These are phyloP conservation scores for Ctenopoma multispine DNA, from an alignment of 2,797 vertebrate species.

Conservation along the genomic window DNA sequence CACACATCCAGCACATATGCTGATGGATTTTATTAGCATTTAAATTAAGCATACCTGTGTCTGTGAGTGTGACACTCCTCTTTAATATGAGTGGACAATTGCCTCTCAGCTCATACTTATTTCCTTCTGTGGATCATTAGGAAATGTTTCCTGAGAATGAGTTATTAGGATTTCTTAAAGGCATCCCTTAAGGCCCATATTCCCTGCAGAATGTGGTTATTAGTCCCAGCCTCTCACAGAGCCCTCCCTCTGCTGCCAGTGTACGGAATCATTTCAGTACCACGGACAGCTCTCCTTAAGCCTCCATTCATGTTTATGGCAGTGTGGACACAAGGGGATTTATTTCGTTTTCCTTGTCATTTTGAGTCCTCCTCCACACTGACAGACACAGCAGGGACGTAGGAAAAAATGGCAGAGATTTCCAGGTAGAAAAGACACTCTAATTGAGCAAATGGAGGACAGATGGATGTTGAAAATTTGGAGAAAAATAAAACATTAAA, in stretches of 20 bases:
- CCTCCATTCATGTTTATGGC: constrained; percentile 36
- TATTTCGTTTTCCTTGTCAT: constrained; percentile 23
- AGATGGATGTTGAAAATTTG: background rate
- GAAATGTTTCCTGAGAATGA: constrained; percentile 62
- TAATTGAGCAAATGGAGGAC: background rate
- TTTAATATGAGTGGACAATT: constrained; percentile 64
- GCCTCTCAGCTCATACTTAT: constrained; percentile 45
- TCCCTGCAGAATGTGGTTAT: constrained; percentile 65
- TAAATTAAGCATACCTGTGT: constrained; percentile 72
- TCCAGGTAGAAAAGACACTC: constrained; percentile 5
- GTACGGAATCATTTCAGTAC: constrained; percentile 70
- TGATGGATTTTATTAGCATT: constrained; percentile 71
- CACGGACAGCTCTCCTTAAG: constrained; percentile 66
- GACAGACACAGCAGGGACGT: constrained; percentile 11
- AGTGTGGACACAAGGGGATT: background rate
- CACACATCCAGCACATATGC: constrained; percentile 58
- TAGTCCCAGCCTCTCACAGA: constrained; percentile 57
- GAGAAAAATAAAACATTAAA: background rate
- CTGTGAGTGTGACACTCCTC: constrained; percentile 45
- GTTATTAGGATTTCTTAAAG: constrained; percentile 70
- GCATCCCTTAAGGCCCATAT: constrained; percentile 54
- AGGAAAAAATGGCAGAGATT: constrained; percentile 15
- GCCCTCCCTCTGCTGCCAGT: constrained; percentile 38
- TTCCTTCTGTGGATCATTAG: constrained; percentile 60
- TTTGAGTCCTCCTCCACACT: constrained; percentile 5